These are phyloP conservation scores for Drosophila formosana DNA, from an alignment of 2,888 invertebrate genomes.

Conservation along the genomic window DNA sequence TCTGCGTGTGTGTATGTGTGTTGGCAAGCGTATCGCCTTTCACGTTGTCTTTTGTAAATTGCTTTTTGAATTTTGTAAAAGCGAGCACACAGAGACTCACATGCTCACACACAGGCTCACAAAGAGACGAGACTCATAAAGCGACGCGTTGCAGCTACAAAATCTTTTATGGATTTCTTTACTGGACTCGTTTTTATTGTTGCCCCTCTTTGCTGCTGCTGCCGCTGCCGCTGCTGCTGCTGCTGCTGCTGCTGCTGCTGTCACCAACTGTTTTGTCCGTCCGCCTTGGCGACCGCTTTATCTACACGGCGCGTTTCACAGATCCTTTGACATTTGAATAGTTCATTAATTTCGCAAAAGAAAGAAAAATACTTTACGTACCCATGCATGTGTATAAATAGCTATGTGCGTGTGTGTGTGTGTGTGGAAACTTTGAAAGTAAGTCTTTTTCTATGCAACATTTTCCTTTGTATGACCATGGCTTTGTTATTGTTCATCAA, in stretches of 20 bases:
- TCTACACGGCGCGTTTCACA: constrained; percentile 49
- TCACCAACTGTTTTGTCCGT: constrained; percentile 75
- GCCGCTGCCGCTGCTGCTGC: constrained; percentile 31
- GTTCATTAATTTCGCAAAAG: constrained; percentile 79
- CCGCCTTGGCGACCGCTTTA: constrained; percentile 55
- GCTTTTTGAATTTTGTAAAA: constrained; percentile 81
- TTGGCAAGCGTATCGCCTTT: constrained; percentile 73
- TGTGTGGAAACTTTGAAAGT: constrained; percentile 71
- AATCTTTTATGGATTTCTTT: constrained; percentile 79
- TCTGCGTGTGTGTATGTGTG: constrained; percentile 22
- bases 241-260: constrained; percentile 54
- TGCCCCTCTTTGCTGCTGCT: constrained; percentile 49
- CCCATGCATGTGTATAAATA: constrained; percentile 4
- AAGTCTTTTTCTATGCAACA: constrained; percentile 66
- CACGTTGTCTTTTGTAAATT: constrained; percentile 80
- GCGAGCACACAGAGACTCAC: constrained; percentile 44
- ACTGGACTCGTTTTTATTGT: constrained; percentile 78
- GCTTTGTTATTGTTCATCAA: constrained; percentile 80
- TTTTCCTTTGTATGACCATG: constrained; percentile 68
- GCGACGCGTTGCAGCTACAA: constrained; percentile 70
- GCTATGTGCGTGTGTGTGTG: not conserved
- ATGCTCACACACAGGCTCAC: constrained; percentile 24
- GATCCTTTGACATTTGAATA: constrained; percentile 82
- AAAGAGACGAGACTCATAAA: constrained; percentile 67
- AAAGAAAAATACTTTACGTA: constrained; percentile 57